phyloP scores from a whole-genome alignment of 2,888 invertebrate species.

The Pristionchus mayeri region DNA sequence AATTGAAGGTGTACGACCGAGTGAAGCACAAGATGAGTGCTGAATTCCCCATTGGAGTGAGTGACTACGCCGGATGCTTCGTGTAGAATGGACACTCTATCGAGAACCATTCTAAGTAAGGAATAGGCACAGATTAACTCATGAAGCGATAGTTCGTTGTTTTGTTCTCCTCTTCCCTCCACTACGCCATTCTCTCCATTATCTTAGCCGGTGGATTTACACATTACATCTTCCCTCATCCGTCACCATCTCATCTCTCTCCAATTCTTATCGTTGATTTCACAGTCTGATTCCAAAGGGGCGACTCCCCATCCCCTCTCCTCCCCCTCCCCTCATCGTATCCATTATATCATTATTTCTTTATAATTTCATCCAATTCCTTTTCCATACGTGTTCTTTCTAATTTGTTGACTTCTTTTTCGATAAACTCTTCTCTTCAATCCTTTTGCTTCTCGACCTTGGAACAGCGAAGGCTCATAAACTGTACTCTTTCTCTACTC shows the following conservation, averaged over 20 bases:
- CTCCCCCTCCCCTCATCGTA: too few relatives aligned
- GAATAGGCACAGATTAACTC: not conserved
- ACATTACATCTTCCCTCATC: too few relatives aligned
- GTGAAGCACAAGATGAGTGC: conserved; percentile 10
- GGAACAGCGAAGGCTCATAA: not conserved
- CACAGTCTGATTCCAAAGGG: not conserved
- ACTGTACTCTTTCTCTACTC: conserved; percentile 14
- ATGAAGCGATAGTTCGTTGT: not conserved
- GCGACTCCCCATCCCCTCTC: too few relatives aligned
- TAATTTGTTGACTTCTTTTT: not conserved
- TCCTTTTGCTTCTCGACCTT: not conserved
- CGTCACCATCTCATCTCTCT: not conserved
- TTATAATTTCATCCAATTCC: not conserved
- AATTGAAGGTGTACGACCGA: conserved; percentile 34
- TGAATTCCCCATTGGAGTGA: conserved; percentile 37
- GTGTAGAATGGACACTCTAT: not conserved
- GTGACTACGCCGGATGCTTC: conserved; percentile 45
- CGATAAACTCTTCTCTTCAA: not conserved
- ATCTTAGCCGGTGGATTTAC: not conserved
- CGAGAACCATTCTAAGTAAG: not conserved
- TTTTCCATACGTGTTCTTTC: conserved; percentile 3
- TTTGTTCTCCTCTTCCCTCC: not conserved
- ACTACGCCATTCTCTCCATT: not conserved
- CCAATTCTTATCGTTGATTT: not conserved
- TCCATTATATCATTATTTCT: not conserved